A percentile compares a stretch with the other conserved stretches of the same genome.
Evolutionary conservation across 2,113 vertebrate genomes (phyloP).

Genomic region (Zapornia atra): DNA sequence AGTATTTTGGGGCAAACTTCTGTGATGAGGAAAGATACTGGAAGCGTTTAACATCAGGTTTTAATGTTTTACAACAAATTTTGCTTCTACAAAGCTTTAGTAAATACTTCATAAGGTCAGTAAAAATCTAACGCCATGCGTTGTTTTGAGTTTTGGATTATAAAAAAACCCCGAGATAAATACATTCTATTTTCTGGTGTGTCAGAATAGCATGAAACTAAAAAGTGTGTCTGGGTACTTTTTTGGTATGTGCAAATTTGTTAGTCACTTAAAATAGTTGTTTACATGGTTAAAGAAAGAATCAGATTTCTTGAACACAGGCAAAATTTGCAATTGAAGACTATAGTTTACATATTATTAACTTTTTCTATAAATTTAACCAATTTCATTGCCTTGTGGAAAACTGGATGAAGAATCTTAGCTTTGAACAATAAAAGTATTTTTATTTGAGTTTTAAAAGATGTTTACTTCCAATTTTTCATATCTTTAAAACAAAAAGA

Average conservation of each 20-base stretch:
- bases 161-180: not conserved
- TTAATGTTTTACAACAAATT: not conserved
- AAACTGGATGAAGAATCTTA: not conserved
- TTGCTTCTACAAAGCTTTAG: not conserved
- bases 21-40: conserved; percentile 1
- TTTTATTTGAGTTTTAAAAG: not conserved
- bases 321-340: not conserved
- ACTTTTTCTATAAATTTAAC: not conserved
- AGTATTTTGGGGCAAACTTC: not conserved
- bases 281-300: not conserved
- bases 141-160: not conserved
- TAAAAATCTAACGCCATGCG: not conserved
- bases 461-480: not conserved
- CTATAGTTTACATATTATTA: not conserved
- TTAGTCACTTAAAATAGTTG: not conserved
- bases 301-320: not conserved
- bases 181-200: not conserved
- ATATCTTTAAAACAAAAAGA: not conserved
- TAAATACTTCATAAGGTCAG: not conserved
- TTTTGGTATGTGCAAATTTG: not conserved
- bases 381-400: not conserved
- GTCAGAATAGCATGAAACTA: not conserved
- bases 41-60: not conserved
- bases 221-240: not conserved
- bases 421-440: not conserved